phyloP scores from a whole-genome alignment of 2,797 vertebrate species.

The Clarias laeviceps region DNA sequence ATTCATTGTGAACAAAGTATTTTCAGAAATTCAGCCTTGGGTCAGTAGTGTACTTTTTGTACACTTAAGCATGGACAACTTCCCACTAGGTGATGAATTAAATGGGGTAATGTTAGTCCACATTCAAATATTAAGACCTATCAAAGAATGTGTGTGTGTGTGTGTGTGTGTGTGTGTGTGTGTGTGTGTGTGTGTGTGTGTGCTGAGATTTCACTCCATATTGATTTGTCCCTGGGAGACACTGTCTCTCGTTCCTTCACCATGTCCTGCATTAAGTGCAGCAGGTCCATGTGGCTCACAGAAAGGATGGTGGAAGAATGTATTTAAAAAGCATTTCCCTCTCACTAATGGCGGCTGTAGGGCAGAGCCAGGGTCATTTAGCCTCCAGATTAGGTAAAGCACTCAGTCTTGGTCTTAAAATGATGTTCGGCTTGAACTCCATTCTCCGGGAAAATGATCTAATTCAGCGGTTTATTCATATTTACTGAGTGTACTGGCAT shows the following conservation, averaged over 20 bases:
- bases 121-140: constrained; percentile 45
- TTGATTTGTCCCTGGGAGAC: constrained; percentile 62
- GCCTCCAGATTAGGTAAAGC: constrained; percentile 71
- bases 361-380: constrained; percentile 78
- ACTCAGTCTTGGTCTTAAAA: constrained; percentile 79
- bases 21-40: constrained; percentile 9
- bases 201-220: constrained; percentile 53
- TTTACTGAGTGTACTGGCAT: constrained; percentile 88
- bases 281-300: constrained; percentile 55
- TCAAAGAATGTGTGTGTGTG: constrained; percentile 44
- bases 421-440: constrained; percentile 82
- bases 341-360: constrained; percentile 71
- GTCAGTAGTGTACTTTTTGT: constrained; percentile 20
- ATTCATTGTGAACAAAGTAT: constrained; percentile 20
- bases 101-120: constrained; percentile 35
- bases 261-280: constrained; percentile 67
- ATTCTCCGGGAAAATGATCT: constrained; percentile 80
- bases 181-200: constrained; percentile 24
- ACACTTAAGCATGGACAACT: constrained; percentile 26
- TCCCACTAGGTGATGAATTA: constrained; percentile 36
- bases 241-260: constrained; percentile 55
- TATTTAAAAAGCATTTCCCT: constrained; percentile 75
- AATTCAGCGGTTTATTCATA: constrained; percentile 92
- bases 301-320: constrained; percentile 72
- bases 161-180: constrained; percentile 5